phyloP scores from a whole-genome alignment of 1,140 invertebrate genomes.

The Brachionus asplanchnoidis region DNA sequence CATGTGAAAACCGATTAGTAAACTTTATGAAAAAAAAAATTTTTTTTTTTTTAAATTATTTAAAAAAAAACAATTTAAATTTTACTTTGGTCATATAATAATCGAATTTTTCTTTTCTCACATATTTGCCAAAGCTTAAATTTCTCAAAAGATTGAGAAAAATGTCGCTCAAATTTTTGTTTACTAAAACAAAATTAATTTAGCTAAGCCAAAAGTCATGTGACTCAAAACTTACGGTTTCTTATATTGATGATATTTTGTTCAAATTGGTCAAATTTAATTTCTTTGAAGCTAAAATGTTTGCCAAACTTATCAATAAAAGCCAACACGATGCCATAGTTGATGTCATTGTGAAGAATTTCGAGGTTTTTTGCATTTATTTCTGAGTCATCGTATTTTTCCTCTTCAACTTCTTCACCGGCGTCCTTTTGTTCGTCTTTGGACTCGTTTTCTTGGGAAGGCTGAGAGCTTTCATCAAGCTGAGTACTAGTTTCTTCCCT shows the following conservation, averaged over 20 bases:
- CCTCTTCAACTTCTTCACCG: not conserved
- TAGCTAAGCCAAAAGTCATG: not conserved
- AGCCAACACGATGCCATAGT: slow-evolving; percentile 10
- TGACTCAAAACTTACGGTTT: not conserved
- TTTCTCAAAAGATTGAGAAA: not conserved
- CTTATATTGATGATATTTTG: slow-evolving; percentile 27
- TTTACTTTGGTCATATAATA: slow-evolving; percentile 32
- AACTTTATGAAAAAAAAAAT: not conserved
- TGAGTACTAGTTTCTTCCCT: not conserved
- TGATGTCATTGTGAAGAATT: slow-evolving; percentile 2
- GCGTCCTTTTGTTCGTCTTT: not conserved
- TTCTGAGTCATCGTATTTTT: not conserved
- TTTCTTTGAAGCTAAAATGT: not conserved
- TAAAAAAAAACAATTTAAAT: too few relatives aligned
- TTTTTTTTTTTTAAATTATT: not conserved
- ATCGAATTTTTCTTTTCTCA: slow-evolving; percentile 5
- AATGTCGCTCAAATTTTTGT: not conserved
- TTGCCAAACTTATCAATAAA: slow-evolving; percentile 25
- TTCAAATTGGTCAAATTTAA: not conserved
- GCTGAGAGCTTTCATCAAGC: not conserved
- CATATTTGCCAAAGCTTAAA: slow-evolving; percentile 26
- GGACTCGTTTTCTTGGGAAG: not conserved
- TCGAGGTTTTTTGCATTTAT: not conserved
- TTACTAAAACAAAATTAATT: not conserved
- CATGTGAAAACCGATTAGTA: not conserved